These are phyloP conservation scores for Monochamus alternatus DNA, from an alignment of 2,888 invertebrate genomes.

Conservation along the genomic window DNA sequence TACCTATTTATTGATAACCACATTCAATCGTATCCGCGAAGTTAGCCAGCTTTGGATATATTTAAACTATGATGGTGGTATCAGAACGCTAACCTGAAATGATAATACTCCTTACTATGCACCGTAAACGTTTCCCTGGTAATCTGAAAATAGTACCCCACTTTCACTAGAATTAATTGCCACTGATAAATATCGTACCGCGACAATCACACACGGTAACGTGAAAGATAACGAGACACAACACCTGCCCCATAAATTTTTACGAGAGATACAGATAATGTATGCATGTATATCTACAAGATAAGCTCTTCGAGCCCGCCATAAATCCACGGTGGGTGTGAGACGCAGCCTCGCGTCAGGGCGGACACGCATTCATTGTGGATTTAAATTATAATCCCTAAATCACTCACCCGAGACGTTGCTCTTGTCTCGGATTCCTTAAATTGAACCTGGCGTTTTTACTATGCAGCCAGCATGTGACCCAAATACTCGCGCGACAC, in stretches of 20 bases:
- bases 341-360: constrained; percentile 27
- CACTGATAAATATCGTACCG: not conserved
- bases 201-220: not conserved
- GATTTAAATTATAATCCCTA: constrained; percentile 42
- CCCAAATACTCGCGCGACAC: constrained; percentile 41
- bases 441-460: constrained; percentile 33
- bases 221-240: constrained; percentile 27
- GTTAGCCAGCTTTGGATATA: too few relatives aligned
- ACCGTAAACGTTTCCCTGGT: not conserved
- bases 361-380: constrained; percentile 26
- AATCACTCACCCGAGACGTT: constrained; percentile 42
- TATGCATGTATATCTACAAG: constrained; percentile 31
- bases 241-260: constrained; percentile 33
- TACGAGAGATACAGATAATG: constrained; percentile 26
- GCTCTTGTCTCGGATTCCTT: constrained; percentile 38
- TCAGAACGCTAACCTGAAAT: too few relatives aligned
- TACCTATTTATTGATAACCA: too few relatives aligned
- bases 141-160: not conserved
- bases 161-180: constrained; percentile 16
- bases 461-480: constrained; percentile 41
- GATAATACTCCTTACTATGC: too few relatives aligned
- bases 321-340: constrained; percentile 39
- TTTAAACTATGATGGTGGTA: too few relatives aligned
- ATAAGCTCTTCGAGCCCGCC: constrained; percentile 9
- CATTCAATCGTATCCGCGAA: too few relatives aligned